Evolutionary conservation across 2,797 vertebrate genomes (phyloP), one percentile per base, ranked within the genome.

Genomic region (Siniperca scherzeri): DNA sequence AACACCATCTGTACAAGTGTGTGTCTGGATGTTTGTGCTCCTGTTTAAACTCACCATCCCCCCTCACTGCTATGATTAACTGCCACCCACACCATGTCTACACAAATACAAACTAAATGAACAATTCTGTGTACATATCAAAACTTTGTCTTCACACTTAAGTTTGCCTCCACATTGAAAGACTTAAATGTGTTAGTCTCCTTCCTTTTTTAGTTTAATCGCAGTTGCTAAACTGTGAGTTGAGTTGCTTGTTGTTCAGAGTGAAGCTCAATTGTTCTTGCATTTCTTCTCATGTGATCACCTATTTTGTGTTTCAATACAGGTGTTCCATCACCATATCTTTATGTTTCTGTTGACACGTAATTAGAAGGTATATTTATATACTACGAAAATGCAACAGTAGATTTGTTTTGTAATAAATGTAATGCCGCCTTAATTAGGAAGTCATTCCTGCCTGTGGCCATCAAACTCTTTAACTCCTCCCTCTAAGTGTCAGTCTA

Each of bases 1-100:
- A 57, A 76, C 71, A 82, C 77, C 74, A 83, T 85, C 73, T 88
- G 76, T 42, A 40, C 40, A 7, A 53, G 82, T 36, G 81, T 69
- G 67, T 81, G 80, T 81, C 55, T 81, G 82, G 62, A 69, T 68
- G 50, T 81, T 73, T 81, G 46, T 52, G 70, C 72, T 74, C 42
- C 86, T 70, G 70, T 79, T 81, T 60, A 48, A 79, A 70, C 65
- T 75, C 76, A 70, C 25, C 68, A 5, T 3, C 78, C 62, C 1
- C 25, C 48, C 56, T 64, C 38, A 73, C 50, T 48, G 27, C 44
- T 50, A 8, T 59, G 64, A 80, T 60, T 30, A 56, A 57, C 60
- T 42, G 17, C 59, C 61, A 70, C 25, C 16, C 33, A 61, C 71
- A 56, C 40, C 7, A 0, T 6, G 25, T 65, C 53, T 44, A 30